A percentile compares a stretch with the other conserved stretches of the same genome.
Conservation (phyloP, 2,888 invertebrate species). For the Tillus elongatus region DNA sequence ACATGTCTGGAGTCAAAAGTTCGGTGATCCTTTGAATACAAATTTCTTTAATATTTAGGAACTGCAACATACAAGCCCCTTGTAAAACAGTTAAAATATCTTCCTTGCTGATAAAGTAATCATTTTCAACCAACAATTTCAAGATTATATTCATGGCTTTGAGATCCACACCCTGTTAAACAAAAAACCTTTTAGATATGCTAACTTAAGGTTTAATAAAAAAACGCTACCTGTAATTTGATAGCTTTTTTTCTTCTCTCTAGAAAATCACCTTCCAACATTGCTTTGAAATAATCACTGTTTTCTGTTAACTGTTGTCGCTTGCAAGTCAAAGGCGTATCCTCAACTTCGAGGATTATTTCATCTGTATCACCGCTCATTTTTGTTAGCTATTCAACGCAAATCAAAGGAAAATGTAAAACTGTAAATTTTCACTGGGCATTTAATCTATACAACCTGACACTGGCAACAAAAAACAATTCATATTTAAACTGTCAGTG, state of each 20-base stretch:
- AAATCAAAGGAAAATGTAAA: too few relatives aligned
- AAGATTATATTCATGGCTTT: slow-evolving; percentile 37
- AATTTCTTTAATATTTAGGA: slow-evolving; percentile 31
- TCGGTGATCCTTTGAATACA: slow-evolving; percentile 27
- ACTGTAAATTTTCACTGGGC: too few relatives aligned
- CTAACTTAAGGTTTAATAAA: too few relatives aligned
- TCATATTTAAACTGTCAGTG: too few relatives aligned
- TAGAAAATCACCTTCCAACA: slow-evolving; percentile 41
- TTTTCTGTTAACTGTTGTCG: slow-evolving; percentile 32
- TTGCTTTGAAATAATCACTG: slow-evolving; percentile 43
- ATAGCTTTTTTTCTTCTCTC: slow-evolving; percentile 35
- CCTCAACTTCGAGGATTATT: slow-evolving; percentile 27
- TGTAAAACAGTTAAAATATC: slow-evolving; percentile 34
- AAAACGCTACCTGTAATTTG: slow-evolving; percentile 39
- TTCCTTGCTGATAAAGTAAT: slow-evolving; percentile 27
- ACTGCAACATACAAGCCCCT: slow-evolving; percentile 40
- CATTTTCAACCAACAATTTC: slow-evolving; percentile 28
- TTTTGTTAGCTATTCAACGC: too few relatives aligned
- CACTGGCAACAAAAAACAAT: too few relatives aligned
- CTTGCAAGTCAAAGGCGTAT: slow-evolving; percentile 26
- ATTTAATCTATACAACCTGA: too few relatives aligned
- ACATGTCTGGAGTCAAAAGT: slow-evolving; percentile 27
- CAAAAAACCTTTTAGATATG: too few relatives aligned
- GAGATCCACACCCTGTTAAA: slow-evolving; percentile 37
- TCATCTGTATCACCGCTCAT: slow-evolving; percentile 1